These are phyloP conservation scores for Antechinus stuartii DNA, from an alignment of 2,113 vertebrate genomes.

Conservation along the genomic window DNA sequence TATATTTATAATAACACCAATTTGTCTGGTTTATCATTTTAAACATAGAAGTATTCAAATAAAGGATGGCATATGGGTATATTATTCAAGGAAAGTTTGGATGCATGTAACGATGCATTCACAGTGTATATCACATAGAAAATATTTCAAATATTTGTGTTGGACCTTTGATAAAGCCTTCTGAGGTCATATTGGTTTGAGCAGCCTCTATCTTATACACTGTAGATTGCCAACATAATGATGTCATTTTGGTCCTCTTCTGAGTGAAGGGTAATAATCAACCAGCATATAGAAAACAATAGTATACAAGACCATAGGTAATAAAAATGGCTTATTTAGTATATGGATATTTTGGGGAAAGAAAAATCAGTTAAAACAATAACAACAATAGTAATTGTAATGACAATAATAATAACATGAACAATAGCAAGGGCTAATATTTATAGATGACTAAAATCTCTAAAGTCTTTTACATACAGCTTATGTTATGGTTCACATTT, in stretches of 20 bases:
- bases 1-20: constrained; percentile 18
- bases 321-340: neutral
- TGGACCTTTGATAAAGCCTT: neutral
- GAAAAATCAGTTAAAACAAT: neutral
- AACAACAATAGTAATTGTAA: neutral
- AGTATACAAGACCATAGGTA: neutral
- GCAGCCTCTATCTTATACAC: neutral
- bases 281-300: neutral
- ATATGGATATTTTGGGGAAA: neutral
- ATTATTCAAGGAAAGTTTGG: neutral
- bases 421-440: neutral
- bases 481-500: neutral
- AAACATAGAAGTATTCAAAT: neutral
- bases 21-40: neutral
- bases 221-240: neutral
- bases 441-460: neutral
- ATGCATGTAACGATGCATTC: neutral
- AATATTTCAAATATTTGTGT: neutral
- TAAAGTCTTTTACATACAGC: neutral
- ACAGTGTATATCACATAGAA: neutral
- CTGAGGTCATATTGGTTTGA: neutral
- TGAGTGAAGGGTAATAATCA: neutral
- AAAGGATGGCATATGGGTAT: neutral
- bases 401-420: neutral
- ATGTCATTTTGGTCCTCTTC: neutral